Evolutionary conservation across 2,797 vertebrate species (phyloP), one percentile per base, ranked within the genome.

Genomic region (Allobates femoralis): DNA sequence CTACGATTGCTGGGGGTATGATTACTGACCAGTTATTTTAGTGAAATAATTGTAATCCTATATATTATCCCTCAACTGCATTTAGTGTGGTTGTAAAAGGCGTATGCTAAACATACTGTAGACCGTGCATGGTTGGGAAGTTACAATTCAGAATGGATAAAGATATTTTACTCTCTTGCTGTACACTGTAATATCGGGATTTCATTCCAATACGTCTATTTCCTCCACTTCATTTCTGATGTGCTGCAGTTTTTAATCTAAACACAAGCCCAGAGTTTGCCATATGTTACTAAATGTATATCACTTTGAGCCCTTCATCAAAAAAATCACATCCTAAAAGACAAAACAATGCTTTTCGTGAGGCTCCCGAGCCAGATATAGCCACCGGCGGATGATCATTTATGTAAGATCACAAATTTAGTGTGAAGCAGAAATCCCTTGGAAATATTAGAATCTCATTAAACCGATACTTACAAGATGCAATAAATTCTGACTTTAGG

Each of bases 201-300:
- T 85, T 30, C 1, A 32, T 73, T 77, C 34, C 58, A 84, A 30
- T 51, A 7, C 77, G 41, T 69, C 55, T 34, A 21, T 32, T 71
- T 73, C 21, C 75, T 26, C 37, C 21, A 58, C 56, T 74, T 85
- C 74, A 74, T 80, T 85, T 62, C 77, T 53, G 77, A 85, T 80
- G 37, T 73, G 66, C 16, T 80, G 18, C 66, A 58, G 32, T 85
- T 85, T 79, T 50, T 32, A 10, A 26, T 60, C 53, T 41, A 67
- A 76, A 62, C 77, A 62, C 50, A 67, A 67, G 64, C 64, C 79
- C 37, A 58, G 37, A 71, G 75, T 37, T 87, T 34, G 37, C 81
- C 81, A 83, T 87, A 87, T 87, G 74, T 64, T 53, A 60, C 73
- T 76, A 53, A 8, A 83, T 51, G 60, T 75, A 81, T 34, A 83